Percentiles rank a stretch among this genome's conserved stretches.
Conservation (phyloP, 2,888 invertebrate species). For the Trachelus tabidus region DNA sequence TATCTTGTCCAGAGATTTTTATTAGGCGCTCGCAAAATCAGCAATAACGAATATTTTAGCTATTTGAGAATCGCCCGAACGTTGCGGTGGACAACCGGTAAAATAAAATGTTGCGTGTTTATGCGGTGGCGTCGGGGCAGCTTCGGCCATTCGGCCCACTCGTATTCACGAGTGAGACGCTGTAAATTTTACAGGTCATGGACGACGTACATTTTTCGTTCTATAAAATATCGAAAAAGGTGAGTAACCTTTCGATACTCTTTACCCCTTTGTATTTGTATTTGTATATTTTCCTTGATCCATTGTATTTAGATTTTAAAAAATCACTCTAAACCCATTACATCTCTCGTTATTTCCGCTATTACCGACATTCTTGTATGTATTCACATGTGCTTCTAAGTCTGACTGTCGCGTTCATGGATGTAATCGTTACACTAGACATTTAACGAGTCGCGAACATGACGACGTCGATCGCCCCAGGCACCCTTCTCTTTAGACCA, state of each 20-base stretch:
- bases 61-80: constrained; percentile 30
- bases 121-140: constrained; percentile 34
- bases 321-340: not conserved
- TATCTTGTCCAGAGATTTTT: constrained; percentile 49
- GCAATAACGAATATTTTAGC: constrained; percentile 53
- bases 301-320: not conserved
- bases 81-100: constrained; percentile 29
- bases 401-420: not conserved
- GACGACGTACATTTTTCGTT: constrained; percentile 9
- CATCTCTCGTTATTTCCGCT: not conserved
- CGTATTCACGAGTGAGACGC: constrained; percentile 49
- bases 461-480: not conserved
- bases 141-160: constrained; percentile 17
- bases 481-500: not conserved
- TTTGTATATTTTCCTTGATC: not conserved
- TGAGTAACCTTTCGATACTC: not conserved
- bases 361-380: not conserved
- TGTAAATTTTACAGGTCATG: constrained; percentile 50
- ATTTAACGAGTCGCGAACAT: not conserved
- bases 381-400: not conserved
- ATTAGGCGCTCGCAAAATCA: constrained; percentile 50
- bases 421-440: not conserved
- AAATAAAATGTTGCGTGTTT: constrained; percentile 52
- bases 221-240: constrained; percentile 6
- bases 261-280: not conserved